Evolutionary conservation across 2,888 invertebrate genomes (phyloP).

Genomic region (Apodemia mormo): DNA sequence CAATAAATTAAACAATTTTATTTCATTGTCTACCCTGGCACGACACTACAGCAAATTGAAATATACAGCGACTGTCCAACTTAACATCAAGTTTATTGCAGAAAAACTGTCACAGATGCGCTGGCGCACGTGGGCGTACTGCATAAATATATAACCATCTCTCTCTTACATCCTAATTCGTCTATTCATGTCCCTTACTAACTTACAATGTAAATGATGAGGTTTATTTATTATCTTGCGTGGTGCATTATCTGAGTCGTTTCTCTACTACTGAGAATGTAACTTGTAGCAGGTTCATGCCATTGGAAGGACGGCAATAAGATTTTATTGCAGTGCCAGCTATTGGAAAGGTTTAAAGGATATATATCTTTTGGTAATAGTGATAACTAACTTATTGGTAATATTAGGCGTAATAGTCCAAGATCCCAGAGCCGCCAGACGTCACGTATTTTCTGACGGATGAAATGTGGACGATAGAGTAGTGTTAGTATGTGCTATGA

Average conservation of each 20-base stretch:
- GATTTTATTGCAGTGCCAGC: conserved; percentile 30
- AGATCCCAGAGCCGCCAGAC: too few relatives aligned
- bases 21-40: conserved; percentile 13
- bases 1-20: conserved; percentile 20
- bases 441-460: too few relatives aligned
- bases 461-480: too few relatives aligned
- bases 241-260: conserved; percentile 46
- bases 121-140: conserved; percentile 55
- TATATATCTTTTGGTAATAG: background rate
- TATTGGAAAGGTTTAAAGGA: conserved; percentile 3
- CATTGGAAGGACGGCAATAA: conserved; percentile 36
- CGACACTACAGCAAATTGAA: conserved; percentile 32
- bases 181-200: conserved; percentile 27
- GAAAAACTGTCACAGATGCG: conserved; percentile 62
- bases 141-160: conserved; percentile 53
- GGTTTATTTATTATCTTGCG: conserved; percentile 57
- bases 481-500: too few relatives aligned
- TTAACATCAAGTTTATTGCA: conserved; percentile 50
- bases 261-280: conserved; percentile 39
- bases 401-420: too few relatives aligned
- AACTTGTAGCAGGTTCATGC: conserved; percentile 25
- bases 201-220: conserved; percentile 62
- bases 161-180: conserved; percentile 39
- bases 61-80: conserved; percentile 29
- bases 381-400: too few relatives aligned